phyloP scores from a whole-genome alignment of 2,888 invertebrate species.

The Dione vanillae region DNA sequence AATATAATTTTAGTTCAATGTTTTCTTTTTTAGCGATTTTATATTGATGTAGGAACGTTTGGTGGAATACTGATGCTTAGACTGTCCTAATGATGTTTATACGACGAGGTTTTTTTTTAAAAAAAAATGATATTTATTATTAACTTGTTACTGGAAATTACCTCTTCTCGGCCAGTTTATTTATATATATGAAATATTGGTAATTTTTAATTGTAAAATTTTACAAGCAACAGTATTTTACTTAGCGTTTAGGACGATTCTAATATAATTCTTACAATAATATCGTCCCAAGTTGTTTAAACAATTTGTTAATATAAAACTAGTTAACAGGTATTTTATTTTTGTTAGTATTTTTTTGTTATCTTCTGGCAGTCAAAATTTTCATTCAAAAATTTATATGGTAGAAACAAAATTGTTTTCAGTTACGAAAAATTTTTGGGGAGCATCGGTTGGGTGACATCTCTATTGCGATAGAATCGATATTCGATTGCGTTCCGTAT shows the following conservation, averaged over 20 bases:
- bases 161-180: constrained; percentile 42
- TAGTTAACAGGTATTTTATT: constrained; percentile 76
- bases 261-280: constrained; percentile 84
- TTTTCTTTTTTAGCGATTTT: constrained; percentile 79
- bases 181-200: background rate
- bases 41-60: constrained; percentile 70
- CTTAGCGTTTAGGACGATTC: constrained; percentile 76
- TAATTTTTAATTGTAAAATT: constrained; percentile 15
- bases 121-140: constrained; percentile 11
- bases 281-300: constrained; percentile 81
- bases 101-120: constrained; percentile 17
- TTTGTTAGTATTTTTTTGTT: constrained; percentile 74
- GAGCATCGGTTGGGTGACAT: constrained; percentile 19
- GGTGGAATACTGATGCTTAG: constrained; percentile 70
- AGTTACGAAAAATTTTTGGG: constrained; percentile 45
- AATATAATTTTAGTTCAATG: constrained; percentile 79
- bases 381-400: constrained; percentile 48
- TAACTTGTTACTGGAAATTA: constrained; percentile 42
- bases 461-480: constrained; percentile 23
- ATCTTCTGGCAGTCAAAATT: constrained; percentile 62
- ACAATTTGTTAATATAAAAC: constrained; percentile 78
- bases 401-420: constrained; percentile 49
- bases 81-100: constrained; percentile 26
- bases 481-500: background rate
- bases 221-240: constrained; percentile 66